Evolutionary conservation across 1,140 invertebrate species (phyloP), one percentile per base, ranked within the genome.

Genomic region (Dreissena rostriformis): DNA sequence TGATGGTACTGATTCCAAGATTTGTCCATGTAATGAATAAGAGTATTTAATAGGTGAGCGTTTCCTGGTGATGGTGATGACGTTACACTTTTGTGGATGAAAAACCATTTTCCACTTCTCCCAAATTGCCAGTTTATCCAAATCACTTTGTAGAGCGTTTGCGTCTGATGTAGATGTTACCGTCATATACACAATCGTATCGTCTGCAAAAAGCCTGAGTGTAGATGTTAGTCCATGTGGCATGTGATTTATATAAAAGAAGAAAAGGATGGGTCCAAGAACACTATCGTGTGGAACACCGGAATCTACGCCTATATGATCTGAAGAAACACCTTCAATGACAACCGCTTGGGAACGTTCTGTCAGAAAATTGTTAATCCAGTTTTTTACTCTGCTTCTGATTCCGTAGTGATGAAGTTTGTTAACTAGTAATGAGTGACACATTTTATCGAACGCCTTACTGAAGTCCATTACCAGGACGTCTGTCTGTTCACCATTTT

Each of bases 401-500:
- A 85, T 85, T n/a, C 86, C 82, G 53, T 86, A 89, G 12, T 70
- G 26, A 8, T 70, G 22, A 1, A 85, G 71, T 77, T 86, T 88
- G 12, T 85, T 55, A 12, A 80, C 15, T n/a, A 89, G 85, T 15
- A 83, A 72, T 4, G 17, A 63, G 53, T 84, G 86, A 39, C 52
- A 61, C 0, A 87, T 85, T 84, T 87, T 82, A n/a, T 89, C 87
- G 82, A 89, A 89, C 0, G 88, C 87, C 68, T 88, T 88, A 22
- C 61, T 49, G 39, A 89, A 88, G 53, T 89, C 86, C 51, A 84
- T 74, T 12, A 85, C 51, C 0, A 82, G 49, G 14, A 82, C 22
- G 39, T 76, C 78, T 51, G 71, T 81, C 19, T 81, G 68, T 53
- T 70, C 22, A 24, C 68, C 19, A 49, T 61, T 74, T 86, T 73